These are phyloP conservation scores for Plotosus lineatus DNA, from an alignment of 2,113 vertebrate species.

Conservation along the genomic window DNA sequence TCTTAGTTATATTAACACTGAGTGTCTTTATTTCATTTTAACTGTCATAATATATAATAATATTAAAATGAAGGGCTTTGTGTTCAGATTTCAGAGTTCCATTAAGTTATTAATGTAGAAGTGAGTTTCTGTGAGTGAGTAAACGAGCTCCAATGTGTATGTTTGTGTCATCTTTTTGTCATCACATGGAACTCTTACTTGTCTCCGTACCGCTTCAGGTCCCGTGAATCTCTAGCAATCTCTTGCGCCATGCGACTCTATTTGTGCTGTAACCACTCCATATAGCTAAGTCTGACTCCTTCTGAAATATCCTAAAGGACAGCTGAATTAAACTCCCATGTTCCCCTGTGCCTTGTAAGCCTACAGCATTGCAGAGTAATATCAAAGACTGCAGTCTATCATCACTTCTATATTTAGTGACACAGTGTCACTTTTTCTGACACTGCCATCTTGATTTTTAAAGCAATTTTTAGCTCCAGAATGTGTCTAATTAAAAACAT, in stretches of 20 bases:
- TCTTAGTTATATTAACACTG: no score
- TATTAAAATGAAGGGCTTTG: not conserved
- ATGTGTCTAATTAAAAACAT: constrained; percentile 9
- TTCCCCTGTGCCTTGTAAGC: constrained; percentile 68
- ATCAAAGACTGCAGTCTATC: constrained; percentile 64
- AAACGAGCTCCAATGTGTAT: constrained; percentile 22
- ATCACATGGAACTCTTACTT: not conserved
- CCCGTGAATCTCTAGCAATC: not conserved
- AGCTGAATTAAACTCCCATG: constrained; percentile 24
- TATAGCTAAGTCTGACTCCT: constrained; percentile 17
- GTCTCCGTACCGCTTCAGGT: constrained; percentile 21
- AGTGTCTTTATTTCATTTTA: no score
- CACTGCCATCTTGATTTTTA: constrained; percentile 45
- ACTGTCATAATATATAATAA: not conserved
- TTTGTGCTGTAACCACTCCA: not conserved
- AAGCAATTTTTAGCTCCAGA: constrained; percentile 45
- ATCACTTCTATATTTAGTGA: constrained; percentile 67
- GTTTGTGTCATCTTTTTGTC: constrained; percentile 21
- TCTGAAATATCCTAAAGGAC: constrained; percentile 28
- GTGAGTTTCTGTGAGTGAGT: constrained; percentile 39
- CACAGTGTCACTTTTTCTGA: constrained; percentile 33
- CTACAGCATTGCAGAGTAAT: constrained; percentile 72
- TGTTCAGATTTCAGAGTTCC: not conserved
- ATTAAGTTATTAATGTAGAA: not conserved
- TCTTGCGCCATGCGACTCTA: not conserved